A percentile compares a stretch with the other conserved stretches of the same genome.
phyloP scores from a whole-genome alignment of 2,888 invertebrate species.

The Polydrusus pterygomalis region DNA sequence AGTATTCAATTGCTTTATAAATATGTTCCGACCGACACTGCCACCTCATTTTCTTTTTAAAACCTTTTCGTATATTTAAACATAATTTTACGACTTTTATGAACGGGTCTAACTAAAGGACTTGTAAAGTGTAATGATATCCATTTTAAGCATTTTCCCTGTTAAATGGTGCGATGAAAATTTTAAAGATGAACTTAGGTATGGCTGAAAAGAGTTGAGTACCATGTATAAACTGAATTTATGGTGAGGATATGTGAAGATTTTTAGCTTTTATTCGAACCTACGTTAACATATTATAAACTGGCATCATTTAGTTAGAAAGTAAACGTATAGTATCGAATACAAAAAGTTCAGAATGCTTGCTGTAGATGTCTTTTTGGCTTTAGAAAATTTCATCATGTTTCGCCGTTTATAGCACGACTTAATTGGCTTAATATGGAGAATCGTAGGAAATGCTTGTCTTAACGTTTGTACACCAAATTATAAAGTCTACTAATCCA shows the following conservation, averaged over 20 bases:
- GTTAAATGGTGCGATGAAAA: background rate
- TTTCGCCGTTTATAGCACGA: too few relatives aligned
- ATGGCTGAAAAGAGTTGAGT: constrained; percentile 7
- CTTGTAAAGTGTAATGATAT: background rate
- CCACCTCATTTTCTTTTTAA: constrained; percentile 5
- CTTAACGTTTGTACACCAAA: too few relatives aligned
- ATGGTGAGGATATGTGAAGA: background rate
- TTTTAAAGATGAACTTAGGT: constrained; percentile 4
- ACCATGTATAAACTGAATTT: constrained; percentile 10
- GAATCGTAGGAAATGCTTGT: too few relatives aligned
- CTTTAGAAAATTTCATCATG: too few relatives aligned
- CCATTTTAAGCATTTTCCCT: background rate
- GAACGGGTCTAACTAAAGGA: background rate
- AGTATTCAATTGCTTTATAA: background rate
- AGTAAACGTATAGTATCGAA: too few relatives aligned
- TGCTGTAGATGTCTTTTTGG: too few relatives aligned
- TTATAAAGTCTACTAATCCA: too few relatives aligned
- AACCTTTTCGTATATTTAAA: background rate
- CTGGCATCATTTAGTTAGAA: too few relatives aligned
- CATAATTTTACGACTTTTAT: constrained; percentile 14
- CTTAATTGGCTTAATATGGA: too few relatives aligned
- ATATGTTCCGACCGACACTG: background rate
- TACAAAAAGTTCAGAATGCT: too few relatives aligned
- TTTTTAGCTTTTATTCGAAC: background rate
- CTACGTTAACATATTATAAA: background rate